phyloP scores from a whole-genome alignment of 1,140 invertebrate species.

The Camponotus floridanus region DNA sequence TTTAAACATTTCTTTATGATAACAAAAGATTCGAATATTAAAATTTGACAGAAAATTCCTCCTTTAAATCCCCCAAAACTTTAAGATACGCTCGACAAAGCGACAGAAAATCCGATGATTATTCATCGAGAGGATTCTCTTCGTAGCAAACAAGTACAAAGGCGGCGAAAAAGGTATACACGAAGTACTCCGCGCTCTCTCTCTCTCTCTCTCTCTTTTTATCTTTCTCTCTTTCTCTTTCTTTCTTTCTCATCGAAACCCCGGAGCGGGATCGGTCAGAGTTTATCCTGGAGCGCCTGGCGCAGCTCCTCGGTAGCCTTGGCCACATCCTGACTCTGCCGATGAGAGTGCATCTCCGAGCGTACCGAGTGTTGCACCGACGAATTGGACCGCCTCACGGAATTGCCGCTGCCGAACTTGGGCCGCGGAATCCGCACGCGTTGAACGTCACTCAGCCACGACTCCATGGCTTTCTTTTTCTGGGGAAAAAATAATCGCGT shows the following conservation, averaged over 20 bases:
- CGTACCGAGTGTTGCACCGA: constrained; percentile 79
- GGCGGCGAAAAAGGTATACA: constrained; percentile 53
- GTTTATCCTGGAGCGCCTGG: constrained; percentile 90
- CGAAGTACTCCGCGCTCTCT: constrained; percentile 26
- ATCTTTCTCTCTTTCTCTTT: not conserved
- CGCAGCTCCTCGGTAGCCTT: constrained; percentile 92
- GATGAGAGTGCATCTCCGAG: constrained; percentile 77
- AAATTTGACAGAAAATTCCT: not conserved
- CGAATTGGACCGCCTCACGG: constrained; percentile 83
- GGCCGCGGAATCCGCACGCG: constrained; percentile 93
- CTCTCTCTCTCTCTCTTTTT: no score
- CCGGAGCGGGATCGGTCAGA: constrained; percentile 85
- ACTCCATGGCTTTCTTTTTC: constrained; percentile 89
- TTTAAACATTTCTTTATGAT: not conserved
- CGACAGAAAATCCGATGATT: constrained; percentile 4
- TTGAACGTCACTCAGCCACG: constrained; percentile 93
- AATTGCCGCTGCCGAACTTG: constrained; percentile 91
- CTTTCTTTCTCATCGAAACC: constrained; percentile 29
- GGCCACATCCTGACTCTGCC: constrained; percentile 86
- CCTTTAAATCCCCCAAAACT: not conserved
- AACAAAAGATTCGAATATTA: no score
- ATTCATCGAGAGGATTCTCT: constrained; percentile 21
- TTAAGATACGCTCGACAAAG: not conserved
- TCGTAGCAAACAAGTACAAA: constrained; percentile 51
- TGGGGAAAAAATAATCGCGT: constrained; percentile 27